Evolutionary conservation across 2,797 vertebrate species (phyloP), one percentile per base, ranked within the genome.

Genomic region (Eleutherodactylus coqui): DNA sequence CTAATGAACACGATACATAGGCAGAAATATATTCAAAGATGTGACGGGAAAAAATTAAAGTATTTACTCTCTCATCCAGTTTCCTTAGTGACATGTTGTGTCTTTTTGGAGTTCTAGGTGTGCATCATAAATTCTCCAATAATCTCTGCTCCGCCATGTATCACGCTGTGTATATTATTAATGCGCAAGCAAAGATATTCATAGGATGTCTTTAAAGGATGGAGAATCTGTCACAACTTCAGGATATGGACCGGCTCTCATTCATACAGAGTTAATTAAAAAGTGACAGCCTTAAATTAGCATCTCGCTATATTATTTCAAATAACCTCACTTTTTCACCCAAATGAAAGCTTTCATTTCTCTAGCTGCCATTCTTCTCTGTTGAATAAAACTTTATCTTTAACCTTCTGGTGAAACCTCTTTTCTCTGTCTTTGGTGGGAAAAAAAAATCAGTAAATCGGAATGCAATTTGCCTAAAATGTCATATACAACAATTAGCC

Each of bases 251-350:
- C 87, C 75, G 85, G 88, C 90, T 91, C 90, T 91, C 88, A 88
- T 91, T 91, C 88, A 89, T 90, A 85, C 91, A 91, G 90, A 90
- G 90, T 91, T 88, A 90, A 91, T 92, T 91, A 89, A 91, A 91
- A 90, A 90, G 89, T 90, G 90, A 90, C 91, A 91, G 89, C 90
- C 89, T 92, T 91, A 91, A 91, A 92, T 85, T 89, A 91, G 90
- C 0, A 5, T 88, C 83, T 90, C 89, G 91, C 90, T 91, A 90
- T 91, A 91, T 85, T 89, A 92, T 92, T 92, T 93, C 92, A 93
- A 93, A 92, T 92, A 93, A 93, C 90, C 86, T 0, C 91, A 90
- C 88, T 16, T 82, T 90, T 92, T 89, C 88, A 90, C 89, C 89
- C 89, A 91, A 92, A 91, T 90, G 89, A 92, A 90, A 89, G 89